Evolutionary conservation across 2,797 vertebrate genomes (phyloP).

Genomic region (Mormyrus hasselquistii): DNA sequence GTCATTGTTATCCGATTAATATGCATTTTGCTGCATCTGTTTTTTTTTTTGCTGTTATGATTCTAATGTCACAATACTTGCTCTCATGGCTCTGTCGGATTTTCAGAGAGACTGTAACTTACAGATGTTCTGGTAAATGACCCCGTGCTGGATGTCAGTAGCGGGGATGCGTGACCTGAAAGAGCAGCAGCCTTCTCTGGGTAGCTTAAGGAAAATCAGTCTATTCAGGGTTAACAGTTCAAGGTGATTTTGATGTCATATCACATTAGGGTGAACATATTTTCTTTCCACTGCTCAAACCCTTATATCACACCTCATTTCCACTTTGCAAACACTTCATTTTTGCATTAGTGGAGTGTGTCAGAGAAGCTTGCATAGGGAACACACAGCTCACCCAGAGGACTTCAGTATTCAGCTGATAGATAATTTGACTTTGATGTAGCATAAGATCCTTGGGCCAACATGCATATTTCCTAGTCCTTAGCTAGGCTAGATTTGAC

Average conservation of each 20-base stretch:
- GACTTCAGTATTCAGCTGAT: neutral
- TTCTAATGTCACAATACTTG: neutral
- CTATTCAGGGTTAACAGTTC: neutral
- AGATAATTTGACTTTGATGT: neutral
- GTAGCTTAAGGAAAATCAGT: neutral
- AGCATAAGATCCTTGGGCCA: neutral
- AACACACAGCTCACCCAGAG: neutral
- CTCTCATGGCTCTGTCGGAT: neutral
- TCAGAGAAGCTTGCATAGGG: neutral
- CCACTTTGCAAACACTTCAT: slow-evolving; percentile 6
- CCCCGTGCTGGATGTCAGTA: neutral
- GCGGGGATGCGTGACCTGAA: neutral
- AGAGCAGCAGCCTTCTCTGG: neutral
- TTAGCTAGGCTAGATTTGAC: neutral
- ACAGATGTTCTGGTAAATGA: neutral
- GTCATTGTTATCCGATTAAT: neutral
- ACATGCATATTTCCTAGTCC: neutral
- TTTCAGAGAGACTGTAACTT: neutral
- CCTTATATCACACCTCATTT: neutral
- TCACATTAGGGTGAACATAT: neutral
- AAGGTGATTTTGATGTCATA: neutral
- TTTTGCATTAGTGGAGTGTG: neutral
- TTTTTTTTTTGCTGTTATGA: neutral
- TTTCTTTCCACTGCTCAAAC: neutral
- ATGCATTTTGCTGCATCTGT: neutral